Evolutionary conservation across 2,113 vertebrate species (phyloP).

Genomic region (Solea solea): DNA sequence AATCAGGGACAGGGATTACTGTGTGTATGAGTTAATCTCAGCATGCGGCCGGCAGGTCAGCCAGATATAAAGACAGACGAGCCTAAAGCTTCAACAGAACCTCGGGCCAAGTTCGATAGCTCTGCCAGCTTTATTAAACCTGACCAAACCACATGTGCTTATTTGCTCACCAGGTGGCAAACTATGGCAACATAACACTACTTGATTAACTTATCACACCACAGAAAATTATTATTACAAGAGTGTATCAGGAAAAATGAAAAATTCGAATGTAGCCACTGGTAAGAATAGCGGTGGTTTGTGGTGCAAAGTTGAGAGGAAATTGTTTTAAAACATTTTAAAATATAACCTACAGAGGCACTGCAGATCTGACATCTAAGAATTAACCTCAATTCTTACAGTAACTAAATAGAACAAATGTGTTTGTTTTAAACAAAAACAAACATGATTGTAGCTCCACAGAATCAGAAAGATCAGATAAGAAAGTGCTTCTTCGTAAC

Average conservation of each 20-base stretch:
- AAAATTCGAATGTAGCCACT: not conserved
- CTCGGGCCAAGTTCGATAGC: slow-evolving; percentile 22
- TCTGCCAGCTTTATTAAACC: slow-evolving; percentile 28
- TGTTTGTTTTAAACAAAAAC: not conserved
- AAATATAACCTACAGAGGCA: not conserved
- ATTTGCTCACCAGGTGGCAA: not conserved
- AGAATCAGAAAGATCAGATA: not conserved
- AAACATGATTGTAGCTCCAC: not conserved
- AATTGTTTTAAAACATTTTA: not conserved
- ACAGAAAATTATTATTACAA: slow-evolving; percentile 2
- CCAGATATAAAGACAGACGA: slow-evolving; percentile 46
- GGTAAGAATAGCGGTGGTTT: not conserved
- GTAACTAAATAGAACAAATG: too few relatives aligned
- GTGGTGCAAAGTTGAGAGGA: not conserved
- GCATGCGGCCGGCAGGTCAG: slow-evolving; percentile 34
- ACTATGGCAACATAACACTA: slow-evolving; percentile 10
- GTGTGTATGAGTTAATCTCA: slow-evolving; percentile 65
- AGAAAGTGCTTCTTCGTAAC: not conserved
- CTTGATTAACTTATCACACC: not conserved
- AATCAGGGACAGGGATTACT: slow-evolving; percentile 69
- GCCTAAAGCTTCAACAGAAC: slow-evolving; percentile 46
- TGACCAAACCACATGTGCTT: not conserved
- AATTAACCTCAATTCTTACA: not conserved
- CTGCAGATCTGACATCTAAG: not conserved
- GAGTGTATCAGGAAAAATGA: not conserved